Evolutionary conservation across 2,888 invertebrate genomes (phyloP), one percentile per base, ranked within the genome.

Genomic region (Orchestes rusci): DNA sequence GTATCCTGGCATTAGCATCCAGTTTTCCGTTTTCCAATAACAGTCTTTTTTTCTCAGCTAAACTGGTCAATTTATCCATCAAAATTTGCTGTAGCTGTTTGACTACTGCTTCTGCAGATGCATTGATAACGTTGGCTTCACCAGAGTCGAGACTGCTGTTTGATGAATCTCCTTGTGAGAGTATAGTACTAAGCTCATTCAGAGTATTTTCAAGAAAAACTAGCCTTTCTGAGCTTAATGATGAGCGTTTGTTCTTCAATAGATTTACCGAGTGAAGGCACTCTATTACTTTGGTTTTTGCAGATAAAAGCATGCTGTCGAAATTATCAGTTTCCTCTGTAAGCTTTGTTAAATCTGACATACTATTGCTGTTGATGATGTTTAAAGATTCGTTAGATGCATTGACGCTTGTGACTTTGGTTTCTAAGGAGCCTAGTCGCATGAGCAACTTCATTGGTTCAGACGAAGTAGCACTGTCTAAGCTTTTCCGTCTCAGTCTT

Each of bases 361-460:
- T 70, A 41, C 70, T 69, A 23, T 70, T 53, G 30, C 70, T 48
- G 29, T 53, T 65, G 17, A 68, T 58, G 41, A 68, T 69, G 54
- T 71, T 74, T 44, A 78, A 62, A 3, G 76, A 76, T 60, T 79
- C 77, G 53, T 72, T 76, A 5, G 78, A 77, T 52, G 73, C 75
- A 32, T 74, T 70, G 18, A 76, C 80, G 51, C 76, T 79, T 12
- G 81, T 77, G 31, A 86, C 80, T 69, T 86, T 83, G 54, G 83
- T 79, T 69, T 89, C 89, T 55, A 88, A 69, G 36, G 82, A 80
- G 61, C 80, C 84, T 37, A 88, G 68, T 50, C 86, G 75, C 59
- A 86, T 81, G 56, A 86, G 69, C 61, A 87, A 77, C 67, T 86
- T 86, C 77, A 88, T 79, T 0, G 88, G 83, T 63, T 87, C 86